A percentile compares a stretch with the other conserved stretches of the same genome.
Conservation (phyloP, 2,888 invertebrate species). For the Tridacna gigas region DNA sequence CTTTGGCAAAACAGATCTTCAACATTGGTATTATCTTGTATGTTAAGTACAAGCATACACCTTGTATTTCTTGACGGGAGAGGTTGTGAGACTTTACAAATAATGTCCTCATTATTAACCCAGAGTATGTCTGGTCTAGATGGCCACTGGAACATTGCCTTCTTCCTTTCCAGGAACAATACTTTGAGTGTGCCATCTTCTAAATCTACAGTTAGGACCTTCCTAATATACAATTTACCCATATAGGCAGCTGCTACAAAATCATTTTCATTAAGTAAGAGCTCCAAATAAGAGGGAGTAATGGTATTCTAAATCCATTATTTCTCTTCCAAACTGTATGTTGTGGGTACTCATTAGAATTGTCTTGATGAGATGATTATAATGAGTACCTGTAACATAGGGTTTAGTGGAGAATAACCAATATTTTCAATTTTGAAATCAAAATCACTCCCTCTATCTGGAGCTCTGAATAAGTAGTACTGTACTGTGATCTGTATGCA, state of each 20-base stretch:
- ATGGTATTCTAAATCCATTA: too few species aligned
- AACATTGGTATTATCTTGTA: background rate
- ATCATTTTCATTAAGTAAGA: too few species aligned
- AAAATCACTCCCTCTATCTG: too few species aligned
- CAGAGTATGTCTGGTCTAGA: constrained; percentile 18
- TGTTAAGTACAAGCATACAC: constrained; percentile 11
- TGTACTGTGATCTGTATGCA: too few species aligned
- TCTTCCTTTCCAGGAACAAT: constrained; percentile 27
- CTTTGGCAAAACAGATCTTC: background rate
- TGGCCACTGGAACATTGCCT: constrained; percentile 35
- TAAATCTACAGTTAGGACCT: background rate
- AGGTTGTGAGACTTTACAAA: constrained; percentile 5
- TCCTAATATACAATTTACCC: background rate
- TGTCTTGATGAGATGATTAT: too few species aligned
- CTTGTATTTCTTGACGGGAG: constrained; percentile 13
- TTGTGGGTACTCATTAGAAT: too few species aligned
- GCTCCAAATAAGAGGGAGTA: too few species aligned
- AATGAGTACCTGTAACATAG: too few species aligned
- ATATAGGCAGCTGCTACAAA: background rate
- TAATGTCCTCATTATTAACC: constrained; percentile 5
- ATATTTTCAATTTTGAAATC: too few species aligned
- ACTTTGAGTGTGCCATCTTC: background rate
- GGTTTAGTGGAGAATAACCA: too few species aligned
- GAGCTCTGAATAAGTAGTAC: too few species aligned
- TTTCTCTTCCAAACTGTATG: too few species aligned